Percentiles rank a stretch among this genome's conserved stretches.
Evolutionary conservation across 2,797 vertebrate species (phyloP).

Genomic region (Eospalax fontanierii): DNA sequence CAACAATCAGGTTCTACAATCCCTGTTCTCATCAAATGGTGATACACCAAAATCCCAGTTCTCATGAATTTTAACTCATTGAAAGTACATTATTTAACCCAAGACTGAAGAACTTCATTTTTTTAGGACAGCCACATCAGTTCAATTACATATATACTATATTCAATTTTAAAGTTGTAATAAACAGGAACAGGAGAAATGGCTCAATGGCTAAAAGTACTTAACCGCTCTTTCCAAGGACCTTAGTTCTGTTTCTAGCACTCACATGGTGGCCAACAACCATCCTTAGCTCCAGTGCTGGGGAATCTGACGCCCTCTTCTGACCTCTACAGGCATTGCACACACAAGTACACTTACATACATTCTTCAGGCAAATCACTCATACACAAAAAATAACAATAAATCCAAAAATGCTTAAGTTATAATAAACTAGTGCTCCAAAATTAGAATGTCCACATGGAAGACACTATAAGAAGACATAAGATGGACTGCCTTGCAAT

Average conservation of each 20-base stretch:
- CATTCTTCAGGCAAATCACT: too few relatives aligned
- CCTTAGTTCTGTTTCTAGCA: too few relatives aligned
- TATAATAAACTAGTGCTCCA: constrained; percentile 84
- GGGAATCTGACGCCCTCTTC: too few relatives aligned
- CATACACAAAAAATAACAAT: too few relatives aligned
- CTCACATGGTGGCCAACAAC: too few relatives aligned
- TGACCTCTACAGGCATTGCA: too few relatives aligned
- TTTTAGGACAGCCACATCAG: too few relatives aligned
- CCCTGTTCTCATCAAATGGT: constrained; percentile 62
- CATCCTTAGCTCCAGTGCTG: too few relatives aligned
- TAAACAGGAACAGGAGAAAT: constrained; percentile 14
- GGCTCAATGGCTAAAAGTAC: too few relatives aligned
- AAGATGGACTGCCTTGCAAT: constrained; percentile 86
- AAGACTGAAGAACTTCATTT: constrained; percentile 70
- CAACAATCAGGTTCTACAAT: constrained; percentile 67
- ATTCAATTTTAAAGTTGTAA: constrained; percentile 84
- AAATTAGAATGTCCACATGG: constrained; percentile 80
- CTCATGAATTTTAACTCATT: constrained; percentile 71
- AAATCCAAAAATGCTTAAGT: too few relatives aligned
- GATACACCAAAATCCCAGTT: constrained; percentile 65
- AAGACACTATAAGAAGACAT: constrained; percentile 87
- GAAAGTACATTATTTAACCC: constrained; percentile 72
- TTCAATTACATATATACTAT: constrained; percentile 85
- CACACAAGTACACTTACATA: too few relatives aligned
- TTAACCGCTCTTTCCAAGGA: too few relatives aligned